phyloP scores from a whole-genome alignment of 1,140 invertebrate species.

The Magallana gigas region DNA sequence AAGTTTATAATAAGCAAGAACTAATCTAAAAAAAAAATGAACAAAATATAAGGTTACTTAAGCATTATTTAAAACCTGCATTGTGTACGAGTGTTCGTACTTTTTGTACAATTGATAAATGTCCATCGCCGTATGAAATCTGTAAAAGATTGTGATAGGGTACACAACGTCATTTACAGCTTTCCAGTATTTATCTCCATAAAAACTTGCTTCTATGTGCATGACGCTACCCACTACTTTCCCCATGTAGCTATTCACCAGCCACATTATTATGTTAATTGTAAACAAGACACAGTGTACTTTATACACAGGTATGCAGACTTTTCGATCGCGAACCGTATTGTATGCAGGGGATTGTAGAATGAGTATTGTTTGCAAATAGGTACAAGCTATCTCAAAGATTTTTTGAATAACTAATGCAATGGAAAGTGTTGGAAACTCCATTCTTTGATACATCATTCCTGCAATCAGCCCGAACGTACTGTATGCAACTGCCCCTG shows the following conservation, averaged over 20 bases:
- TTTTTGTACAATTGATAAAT: conserved; percentile 28
- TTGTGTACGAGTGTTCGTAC: background rate
- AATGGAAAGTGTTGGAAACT: background rate
- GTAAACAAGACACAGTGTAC: background rate
- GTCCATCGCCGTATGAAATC: conserved; percentile 11
- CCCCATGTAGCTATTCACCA: background rate
- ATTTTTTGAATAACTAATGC: conserved; percentile 5
- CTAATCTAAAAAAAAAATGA: no score
- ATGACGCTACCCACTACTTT: background rate
- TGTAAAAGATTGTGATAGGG: conserved; percentile 6
- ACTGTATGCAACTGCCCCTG: background rate
- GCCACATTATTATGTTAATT: background rate
- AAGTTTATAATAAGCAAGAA: no score
- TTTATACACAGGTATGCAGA: background rate
- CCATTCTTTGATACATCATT: background rate
- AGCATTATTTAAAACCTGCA: background rate
- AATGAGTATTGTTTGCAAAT: background rate
- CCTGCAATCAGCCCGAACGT: conserved; percentile 14
- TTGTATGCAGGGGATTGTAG: conserved; percentile 1
- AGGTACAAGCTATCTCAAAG: background rate
- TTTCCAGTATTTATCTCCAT: background rate
- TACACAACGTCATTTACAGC: background rate
- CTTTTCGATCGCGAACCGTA: background rate
- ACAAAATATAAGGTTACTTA: no score
- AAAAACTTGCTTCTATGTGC: background rate